These are phyloP conservation scores for Corapipo altera DNA, from an alignment of 2,113 vertebrate species.

Conservation along the genomic window DNA sequence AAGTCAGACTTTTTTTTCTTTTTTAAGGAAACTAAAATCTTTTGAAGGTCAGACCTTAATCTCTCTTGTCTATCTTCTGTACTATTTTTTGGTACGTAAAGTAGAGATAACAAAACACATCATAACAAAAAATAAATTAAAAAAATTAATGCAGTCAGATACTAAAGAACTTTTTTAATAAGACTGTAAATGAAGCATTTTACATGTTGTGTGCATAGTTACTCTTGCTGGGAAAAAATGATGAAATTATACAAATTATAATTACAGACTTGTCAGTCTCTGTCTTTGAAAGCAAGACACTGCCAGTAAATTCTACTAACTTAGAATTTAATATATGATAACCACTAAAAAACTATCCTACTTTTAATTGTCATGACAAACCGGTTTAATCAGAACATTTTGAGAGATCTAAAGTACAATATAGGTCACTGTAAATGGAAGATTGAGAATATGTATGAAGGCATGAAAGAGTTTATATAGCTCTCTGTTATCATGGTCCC, in stretches of 20 bases:
- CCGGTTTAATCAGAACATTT: neutral
- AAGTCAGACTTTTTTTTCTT: neutral
- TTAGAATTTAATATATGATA: neutral
- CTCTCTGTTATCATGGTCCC: neutral
- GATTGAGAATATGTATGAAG: neutral
- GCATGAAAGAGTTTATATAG: neutral
- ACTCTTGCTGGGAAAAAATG: neutral
- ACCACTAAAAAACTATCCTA: neutral
- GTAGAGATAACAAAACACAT: neutral
- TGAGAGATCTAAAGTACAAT: neutral
- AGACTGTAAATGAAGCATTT: neutral
- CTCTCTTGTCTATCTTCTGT: neutral
- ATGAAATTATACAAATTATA: neutral
- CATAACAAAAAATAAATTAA: neutral
- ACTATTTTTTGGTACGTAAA: neutral
- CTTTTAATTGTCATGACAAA: neutral
- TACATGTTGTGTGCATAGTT: neutral
- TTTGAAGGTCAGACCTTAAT: neutral
- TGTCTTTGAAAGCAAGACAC: conserved; percentile 1
- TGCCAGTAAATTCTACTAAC: neutral
- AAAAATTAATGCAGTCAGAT: neutral
- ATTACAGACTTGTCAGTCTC: neutral
- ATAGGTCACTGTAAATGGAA: neutral
- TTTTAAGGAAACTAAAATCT: neutral
- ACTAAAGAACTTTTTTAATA: neutral